Evolutionary conservation across 1,140 invertebrate genomes (phyloP), one percentile per base, ranked within the genome.

Genomic region (Cydia amplana): DNA sequence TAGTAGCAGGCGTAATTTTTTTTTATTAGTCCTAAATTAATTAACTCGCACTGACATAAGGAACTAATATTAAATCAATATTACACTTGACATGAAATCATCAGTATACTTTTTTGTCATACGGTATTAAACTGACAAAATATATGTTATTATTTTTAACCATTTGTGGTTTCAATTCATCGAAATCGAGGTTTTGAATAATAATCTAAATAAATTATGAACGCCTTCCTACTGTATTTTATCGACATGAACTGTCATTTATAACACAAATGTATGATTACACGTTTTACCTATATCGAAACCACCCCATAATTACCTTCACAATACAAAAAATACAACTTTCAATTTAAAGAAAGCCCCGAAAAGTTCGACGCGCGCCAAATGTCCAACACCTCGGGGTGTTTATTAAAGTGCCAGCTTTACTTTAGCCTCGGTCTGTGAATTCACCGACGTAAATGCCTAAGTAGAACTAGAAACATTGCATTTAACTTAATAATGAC

Each of bases 361-460:
- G 67, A 74, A 51, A 76, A 32, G 23, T 75, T 73, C 65, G 65
- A n/a, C 85, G 80, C 78, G 74, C 72, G 78, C 85, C 85, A 86
- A 87, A 87, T 87, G 85, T 84, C 75, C 75, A 46, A 73, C 79
- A 87, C 85, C 85, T 80, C 81, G 64, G 85, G 85, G 76, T 75
- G 72, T 63, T 78, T 80, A 85, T 80, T 80, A 79, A 81, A 79
- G 36, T 70, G n/a, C 18, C 55, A 60, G 55, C 20, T 40, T 40
- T 23, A 32, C 64, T 60, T 23, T 60, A 60, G 55, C 20, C 23
- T 12, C 20, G 18, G 9, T n/a, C 55, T 60, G 55, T 60, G 20
- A 7, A 1, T 60, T 60, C 20, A 7, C 51, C 18, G 6, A 7
- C 9, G 18, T 20, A 60, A 10, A 60, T 23, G 23, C n/a, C 1